phyloP scores from a whole-genome alignment of 2,797 vertebrate genomes.

The Podargus strigoides region DNA sequence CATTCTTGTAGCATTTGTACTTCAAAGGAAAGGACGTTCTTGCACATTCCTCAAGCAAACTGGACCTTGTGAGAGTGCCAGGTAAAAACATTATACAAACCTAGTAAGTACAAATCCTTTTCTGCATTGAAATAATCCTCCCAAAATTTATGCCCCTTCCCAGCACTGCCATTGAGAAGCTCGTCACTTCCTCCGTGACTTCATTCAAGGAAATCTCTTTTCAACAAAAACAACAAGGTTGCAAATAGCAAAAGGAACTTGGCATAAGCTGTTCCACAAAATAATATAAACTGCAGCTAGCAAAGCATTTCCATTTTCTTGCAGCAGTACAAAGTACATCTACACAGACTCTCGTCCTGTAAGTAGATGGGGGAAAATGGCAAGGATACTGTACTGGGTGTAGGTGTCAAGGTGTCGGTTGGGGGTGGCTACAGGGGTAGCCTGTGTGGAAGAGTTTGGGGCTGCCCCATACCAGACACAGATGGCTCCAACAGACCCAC shows the following conservation, averaged over 20 bases:
- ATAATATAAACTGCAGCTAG: background rate
- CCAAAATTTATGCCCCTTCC: background rate
- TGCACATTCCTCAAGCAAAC: background rate
- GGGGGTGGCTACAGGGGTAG: background rate
- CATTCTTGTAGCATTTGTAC: background rate
- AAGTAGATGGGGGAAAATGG: background rate
- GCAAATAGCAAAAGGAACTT: background rate
- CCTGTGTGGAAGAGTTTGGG: background rate
- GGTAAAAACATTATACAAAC: background rate
- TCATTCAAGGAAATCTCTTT: background rate
- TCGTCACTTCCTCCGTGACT: background rate
- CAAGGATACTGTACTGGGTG: background rate
- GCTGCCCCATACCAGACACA: fast-evolving
- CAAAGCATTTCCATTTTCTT: background rate
- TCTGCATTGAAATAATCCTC: background rate
- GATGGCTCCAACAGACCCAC: background rate
- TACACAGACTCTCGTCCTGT: background rate
- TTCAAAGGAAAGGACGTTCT: background rate
- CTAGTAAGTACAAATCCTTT: background rate
- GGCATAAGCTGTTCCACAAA: background rate
- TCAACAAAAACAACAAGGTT: background rate
- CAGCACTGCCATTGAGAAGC: background rate
- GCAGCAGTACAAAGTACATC: background rate
- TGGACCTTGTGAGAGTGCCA: background rate
- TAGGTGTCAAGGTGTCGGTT: background rate